Evolutionary conservation across 2,888 invertebrate species (phyloP).

Genomic region (Bibio marci): DNA sequence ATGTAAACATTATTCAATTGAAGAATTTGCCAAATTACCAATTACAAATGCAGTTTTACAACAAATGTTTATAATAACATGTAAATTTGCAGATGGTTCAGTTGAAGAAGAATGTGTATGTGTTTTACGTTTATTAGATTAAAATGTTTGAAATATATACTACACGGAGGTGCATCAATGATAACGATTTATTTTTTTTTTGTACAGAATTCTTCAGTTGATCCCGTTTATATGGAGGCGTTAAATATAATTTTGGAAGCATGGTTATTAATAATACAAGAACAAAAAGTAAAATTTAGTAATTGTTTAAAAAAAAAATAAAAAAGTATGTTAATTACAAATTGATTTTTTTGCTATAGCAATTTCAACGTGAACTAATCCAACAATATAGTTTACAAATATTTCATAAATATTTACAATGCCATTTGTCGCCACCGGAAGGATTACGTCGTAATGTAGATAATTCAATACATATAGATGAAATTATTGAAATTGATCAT

Average conservation of each 20-base stretch:
- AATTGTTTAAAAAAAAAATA: not conserved
- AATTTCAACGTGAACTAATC: conserved; percentile 26
- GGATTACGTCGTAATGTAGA: conserved; percentile 24
- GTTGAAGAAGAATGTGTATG: conserved; percentile 47
- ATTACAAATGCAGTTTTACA: conserved; percentile 38
- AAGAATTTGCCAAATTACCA: conserved; percentile 30
- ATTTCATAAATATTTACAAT: conserved; percentile 64
- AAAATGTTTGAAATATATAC: too few species aligned
- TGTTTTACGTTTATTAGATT: too few species aligned
- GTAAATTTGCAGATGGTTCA: conserved; percentile 43
- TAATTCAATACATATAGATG: conserved; percentile 27
- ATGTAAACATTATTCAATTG: conserved; percentile 33
- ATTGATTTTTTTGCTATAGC: conserved; percentile 12
- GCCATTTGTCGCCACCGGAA: conserved; percentile 67
- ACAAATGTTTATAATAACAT: conserved; percentile 43
- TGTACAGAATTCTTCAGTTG: conserved; percentile 28
- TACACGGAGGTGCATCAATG: too few species aligned
- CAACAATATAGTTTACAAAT: conserved; percentile 34
- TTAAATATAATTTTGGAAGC: conserved; percentile 49
- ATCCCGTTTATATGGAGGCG: conserved; percentile 44
- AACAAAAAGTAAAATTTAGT: conserved; percentile 3
- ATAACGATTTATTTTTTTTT: too few species aligned
- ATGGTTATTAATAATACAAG: conserved; percentile 32
- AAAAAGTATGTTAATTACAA: not conserved
- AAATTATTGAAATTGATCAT: conserved; percentile 50